These are phyloP conservation scores for Camponotus vicinus DNA, from an alignment of 1,140 invertebrate species.

Conservation along the genomic window DNA sequence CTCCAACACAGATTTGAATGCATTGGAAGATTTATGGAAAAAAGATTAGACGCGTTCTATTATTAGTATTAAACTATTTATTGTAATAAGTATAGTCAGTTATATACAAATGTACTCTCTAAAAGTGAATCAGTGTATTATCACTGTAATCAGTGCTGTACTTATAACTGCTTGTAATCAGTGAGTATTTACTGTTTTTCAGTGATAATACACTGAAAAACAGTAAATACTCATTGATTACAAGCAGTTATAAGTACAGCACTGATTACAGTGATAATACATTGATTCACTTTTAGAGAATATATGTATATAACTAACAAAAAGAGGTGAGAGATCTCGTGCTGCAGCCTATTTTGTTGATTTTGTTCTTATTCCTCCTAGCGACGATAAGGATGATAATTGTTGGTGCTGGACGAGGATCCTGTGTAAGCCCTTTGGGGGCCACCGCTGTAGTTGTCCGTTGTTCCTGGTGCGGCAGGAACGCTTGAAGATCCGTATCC, in stretches of 20 bases:
- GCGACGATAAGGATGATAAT: conserved; percentile 84
- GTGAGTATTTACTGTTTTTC: no score
- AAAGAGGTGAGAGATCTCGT: conserved; percentile 30
- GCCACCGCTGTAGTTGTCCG: conserved; percentile 75
- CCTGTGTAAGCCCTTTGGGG: conserved; percentile 78
- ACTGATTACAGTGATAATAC: no score
- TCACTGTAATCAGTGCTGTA: no score
- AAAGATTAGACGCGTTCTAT: not conserved
- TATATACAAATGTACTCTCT: not conserved
- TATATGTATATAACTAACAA: conserved; percentile 33
- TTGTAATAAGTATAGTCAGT: conserved; percentile 25
- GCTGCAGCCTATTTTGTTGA: not conserved
- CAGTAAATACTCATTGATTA: no score
- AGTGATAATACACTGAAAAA: no score
- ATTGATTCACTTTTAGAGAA: no score
- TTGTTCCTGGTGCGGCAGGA: conserved; percentile 76
- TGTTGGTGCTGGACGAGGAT: conserved; percentile 76
- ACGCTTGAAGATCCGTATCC: conserved; percentile 77
- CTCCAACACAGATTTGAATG: not conserved
- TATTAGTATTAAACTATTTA: conserved; percentile 21
- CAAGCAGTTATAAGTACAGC: no score
- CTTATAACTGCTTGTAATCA: no score
- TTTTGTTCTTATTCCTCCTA: conserved; percentile 72
- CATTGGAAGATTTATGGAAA: not conserved
- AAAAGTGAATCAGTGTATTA: no score